phyloP scores from a whole-genome alignment of 2,113 vertebrate genomes.

The Sorex fumeus region DNA sequence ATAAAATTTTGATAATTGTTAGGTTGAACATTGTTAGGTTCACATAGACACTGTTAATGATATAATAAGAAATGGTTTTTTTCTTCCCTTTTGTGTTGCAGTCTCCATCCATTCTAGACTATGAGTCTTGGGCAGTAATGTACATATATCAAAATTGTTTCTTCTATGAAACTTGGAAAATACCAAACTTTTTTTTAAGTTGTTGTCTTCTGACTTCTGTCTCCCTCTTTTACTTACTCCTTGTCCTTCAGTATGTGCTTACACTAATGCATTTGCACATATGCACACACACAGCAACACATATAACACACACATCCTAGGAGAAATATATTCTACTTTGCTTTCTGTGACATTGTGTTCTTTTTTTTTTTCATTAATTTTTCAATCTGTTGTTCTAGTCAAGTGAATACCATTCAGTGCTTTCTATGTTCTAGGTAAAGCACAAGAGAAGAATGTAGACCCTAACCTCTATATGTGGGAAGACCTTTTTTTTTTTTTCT shows the following conservation, averaged over 20 bases:
- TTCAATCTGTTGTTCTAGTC: not conserved
- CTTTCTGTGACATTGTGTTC: not conserved
- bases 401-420: not conserved
- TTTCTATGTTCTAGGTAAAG: not conserved
- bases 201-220: not conserved
- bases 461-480: not conserved
- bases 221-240: not conserved
- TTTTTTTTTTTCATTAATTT: not conserved
- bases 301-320: not conserved
- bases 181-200: not conserved
- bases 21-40: not conserved
- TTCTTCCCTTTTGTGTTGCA: not conserved
- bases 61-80: not conserved
- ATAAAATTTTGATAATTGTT: not conserved
- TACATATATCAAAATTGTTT: not conserved
- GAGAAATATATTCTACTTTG: not conserved
- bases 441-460: not conserved
- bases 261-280: too few relatives aligned
- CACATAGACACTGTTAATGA: not conserved
- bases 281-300: too few relatives aligned
- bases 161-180: not conserved
- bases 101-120: not conserved
- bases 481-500: not conserved
- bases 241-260: not conserved
- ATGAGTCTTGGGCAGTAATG: not conserved